Conservation (phyloP, 1,140 invertebrate genomes). For the Drosophila navojoa region DNA sequence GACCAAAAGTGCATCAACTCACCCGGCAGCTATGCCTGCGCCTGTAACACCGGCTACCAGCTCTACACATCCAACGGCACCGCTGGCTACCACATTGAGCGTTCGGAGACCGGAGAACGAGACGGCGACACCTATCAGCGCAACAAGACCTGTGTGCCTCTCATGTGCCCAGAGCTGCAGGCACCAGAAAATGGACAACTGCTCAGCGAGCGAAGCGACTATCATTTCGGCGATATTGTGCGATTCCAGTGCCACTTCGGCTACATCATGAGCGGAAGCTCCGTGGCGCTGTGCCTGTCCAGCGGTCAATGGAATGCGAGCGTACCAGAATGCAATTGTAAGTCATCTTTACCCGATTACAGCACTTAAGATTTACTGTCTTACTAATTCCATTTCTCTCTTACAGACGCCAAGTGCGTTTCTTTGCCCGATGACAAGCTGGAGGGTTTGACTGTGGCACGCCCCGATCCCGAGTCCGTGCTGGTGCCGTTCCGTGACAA, state of each 20-base stretch:
- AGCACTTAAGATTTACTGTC: too few species aligned
- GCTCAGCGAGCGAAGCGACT: constrained; percentile 91
- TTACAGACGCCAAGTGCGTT: constrained; percentile 93
- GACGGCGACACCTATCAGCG: constrained; percentile 93
- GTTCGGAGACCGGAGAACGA: constrained; percentile 92
- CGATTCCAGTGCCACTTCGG: constrained; percentile 98
- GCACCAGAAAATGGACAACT: constrained; percentile 95
- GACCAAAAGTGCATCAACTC: constrained; percentile 96
- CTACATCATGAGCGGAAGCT: constrained; percentile 94
- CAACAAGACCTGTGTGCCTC: constrained; percentile 97
- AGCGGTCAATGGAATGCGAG: constrained; percentile 97
- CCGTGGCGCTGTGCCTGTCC: constrained; percentile 93
- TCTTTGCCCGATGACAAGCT: constrained; percentile 94
- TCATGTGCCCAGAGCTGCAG: constrained; percentile 93
- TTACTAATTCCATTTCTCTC: constrained; percentile 10
- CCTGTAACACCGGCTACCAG: constrained; percentile 96
- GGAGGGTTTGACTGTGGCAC: constrained; percentile 91
- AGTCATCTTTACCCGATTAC: constrained; percentile 73
- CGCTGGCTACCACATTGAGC: constrained; percentile 93
- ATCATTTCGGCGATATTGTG: constrained; percentile 95
- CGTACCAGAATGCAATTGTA: constrained; percentile 95
- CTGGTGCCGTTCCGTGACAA: constrained; percentile 95
- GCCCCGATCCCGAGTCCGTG: constrained; percentile 91
- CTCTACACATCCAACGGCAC: constrained; percentile 96
- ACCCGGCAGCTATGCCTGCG: constrained; percentile 93